Conservation (phyloP, 2,888 invertebrate genomes). For the Chrysotoxum bicinctum region DNA sequence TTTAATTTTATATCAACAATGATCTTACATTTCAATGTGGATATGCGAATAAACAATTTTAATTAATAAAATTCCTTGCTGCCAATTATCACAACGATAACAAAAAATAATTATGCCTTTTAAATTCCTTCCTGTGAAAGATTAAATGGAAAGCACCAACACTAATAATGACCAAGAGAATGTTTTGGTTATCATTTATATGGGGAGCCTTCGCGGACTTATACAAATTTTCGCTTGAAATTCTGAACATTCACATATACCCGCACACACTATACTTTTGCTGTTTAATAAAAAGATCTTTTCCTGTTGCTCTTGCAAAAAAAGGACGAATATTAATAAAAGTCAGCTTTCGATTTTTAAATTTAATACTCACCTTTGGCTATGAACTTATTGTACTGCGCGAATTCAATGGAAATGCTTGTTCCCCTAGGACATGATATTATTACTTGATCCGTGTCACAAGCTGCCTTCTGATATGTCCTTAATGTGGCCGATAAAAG, state of each 20-base stretch:
- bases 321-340: constrained; percentile 14
- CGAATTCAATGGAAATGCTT: constrained; percentile 94
- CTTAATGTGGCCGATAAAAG: constrained; percentile 94
- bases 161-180: not conserved
- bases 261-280: not conserved
- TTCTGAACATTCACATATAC: not conserved
- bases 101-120: constrained; percentile 7
- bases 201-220: not conserved
- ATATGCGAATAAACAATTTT: too few relatives aligned
- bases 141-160: not conserved
- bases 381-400: constrained; percentile 86
- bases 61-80: too few relatives aligned
- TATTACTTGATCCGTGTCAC: constrained; percentile 94
- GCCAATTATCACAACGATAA: too few relatives aligned
- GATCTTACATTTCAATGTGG: too few relatives aligned
- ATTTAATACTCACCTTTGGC: constrained; percentile 78
- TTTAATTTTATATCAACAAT: too few relatives aligned
- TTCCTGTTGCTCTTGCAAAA: not conserved
- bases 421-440: constrained; percentile 96
- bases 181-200: not conserved
- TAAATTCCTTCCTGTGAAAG: not conserved
- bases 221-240: constrained; percentile 1
- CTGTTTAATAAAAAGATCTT: not conserved
- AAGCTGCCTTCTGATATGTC: constrained; percentile 95
- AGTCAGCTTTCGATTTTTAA: not conserved